Conservation (phyloP, 2,113 vertebrate species). For the Indicator maculatus region DNA sequence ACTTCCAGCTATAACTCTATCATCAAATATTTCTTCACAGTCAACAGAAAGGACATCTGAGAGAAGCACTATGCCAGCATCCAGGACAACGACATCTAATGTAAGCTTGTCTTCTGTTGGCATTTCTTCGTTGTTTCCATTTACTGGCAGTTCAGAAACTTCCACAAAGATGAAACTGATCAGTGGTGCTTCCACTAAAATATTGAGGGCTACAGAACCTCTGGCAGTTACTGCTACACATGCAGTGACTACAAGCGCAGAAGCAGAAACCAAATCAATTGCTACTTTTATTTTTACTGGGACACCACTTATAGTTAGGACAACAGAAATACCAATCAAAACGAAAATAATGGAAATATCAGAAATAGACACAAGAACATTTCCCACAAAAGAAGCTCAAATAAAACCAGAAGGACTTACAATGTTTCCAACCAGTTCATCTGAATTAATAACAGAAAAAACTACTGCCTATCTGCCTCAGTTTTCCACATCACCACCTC, state of each 20-base stretch:
- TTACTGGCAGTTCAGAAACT: not conserved
- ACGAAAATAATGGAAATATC: conserved; percentile 54
- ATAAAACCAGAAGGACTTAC: not conserved
- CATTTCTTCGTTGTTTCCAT: not conserved
- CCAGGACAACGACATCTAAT: not conserved
- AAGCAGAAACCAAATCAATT: not conserved
- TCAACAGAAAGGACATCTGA: not conserved
- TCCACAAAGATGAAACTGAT: not conserved
- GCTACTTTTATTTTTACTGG: not conserved
- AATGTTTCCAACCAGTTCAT: not conserved
- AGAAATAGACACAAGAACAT: not conserved
- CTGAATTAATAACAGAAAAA: conserved; percentile 15
- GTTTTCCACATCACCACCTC: not conserved
- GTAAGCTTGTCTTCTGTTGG: conserved; percentile 29
- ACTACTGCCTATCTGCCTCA: not conserved
- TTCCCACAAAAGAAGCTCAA: conserved; percentile 56
- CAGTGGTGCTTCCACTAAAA: not conserved
- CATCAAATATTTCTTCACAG: not conserved
- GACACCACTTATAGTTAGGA: not conserved
- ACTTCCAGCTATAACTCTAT: not conserved
- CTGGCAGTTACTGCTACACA: not conserved
- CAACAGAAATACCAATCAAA: conserved; percentile 32
- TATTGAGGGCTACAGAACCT: not conserved
- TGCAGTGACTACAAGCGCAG: not conserved
- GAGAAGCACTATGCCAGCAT: not conserved